Conservation (phyloP, 1,140 invertebrate genomes). For the Saccostrea cuccullata region DNA sequence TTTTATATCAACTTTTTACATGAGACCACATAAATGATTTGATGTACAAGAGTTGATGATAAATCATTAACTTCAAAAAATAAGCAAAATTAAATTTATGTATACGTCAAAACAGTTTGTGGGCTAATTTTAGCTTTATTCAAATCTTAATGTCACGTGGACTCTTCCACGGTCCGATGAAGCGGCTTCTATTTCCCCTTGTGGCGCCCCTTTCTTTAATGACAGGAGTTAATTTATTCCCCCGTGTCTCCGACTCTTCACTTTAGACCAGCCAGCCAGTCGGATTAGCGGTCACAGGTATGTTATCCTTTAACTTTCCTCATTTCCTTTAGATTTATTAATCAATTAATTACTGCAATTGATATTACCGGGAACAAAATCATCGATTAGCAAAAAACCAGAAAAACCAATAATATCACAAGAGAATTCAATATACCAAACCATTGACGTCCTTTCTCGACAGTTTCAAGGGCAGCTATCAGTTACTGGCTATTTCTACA, state of each 20-base stretch:
- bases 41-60: no score
- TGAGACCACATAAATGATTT: no score
- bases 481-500: neutral
- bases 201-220: neutral
- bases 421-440: neutral
- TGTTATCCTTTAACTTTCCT: neutral
- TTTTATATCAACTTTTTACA: no score
- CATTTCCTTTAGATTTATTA: neutral
- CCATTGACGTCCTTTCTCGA: neutral
- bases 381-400: neutral
- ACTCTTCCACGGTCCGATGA: neutral
- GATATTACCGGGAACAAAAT: no score
- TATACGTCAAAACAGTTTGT: no score
- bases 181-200: neutral
- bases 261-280: neutral
- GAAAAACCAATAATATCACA: constrained; percentile 3
- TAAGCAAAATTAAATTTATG: no score
- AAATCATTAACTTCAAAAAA: no score
- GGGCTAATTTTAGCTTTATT: no score
- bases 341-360: neutral
- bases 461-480: neutral
- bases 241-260: neutral
- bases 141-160: no score
- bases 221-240: constrained; percentile 27
- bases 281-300: constrained; percentile 30